A percentile compares a stretch with the other conserved stretches of the same genome.
Evolutionary conservation across 2,888 invertebrate species (phyloP).

Genomic region (Lumbricus terrestris): DNA sequence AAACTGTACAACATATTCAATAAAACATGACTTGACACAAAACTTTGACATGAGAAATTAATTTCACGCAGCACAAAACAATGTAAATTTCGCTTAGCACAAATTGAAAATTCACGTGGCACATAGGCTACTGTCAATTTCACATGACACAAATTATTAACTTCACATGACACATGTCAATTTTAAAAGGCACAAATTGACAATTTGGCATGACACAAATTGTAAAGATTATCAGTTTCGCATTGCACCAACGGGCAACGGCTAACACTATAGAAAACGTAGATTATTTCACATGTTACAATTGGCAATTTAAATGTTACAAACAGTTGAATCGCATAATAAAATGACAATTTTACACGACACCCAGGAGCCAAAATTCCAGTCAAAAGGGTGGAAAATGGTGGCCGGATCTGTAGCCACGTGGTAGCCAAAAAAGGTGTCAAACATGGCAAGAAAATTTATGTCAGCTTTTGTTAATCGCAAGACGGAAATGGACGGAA

Average conservation of each 20-base stretch:
- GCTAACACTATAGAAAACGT: no score
- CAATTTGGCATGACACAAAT: background rate
- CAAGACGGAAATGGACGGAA: background rate
- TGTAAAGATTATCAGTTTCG: background rate
- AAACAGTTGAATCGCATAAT: no score
- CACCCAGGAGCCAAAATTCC: no score
- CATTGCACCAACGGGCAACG: background rate
- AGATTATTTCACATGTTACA: no score
- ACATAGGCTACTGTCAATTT: background rate
- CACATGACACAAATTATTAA: background rate
- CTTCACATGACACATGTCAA: background rate
- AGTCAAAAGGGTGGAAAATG: no score
- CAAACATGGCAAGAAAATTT: background rate
- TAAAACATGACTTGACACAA: no score
- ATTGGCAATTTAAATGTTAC: no score
- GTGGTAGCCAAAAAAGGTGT: background rate
- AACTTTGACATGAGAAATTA: no score
- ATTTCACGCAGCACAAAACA: no score
- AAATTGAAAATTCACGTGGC: background rate
- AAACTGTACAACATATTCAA: background rate
- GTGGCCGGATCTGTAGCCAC: background rate
- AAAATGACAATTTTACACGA: no score
- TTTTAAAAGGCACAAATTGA: background rate
- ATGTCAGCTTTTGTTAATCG: no score
- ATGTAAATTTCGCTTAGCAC: no score